A percentile compares a stretch with the other conserved stretches of the same genome.
Evolutionary conservation across 2,888 invertebrate genomes (phyloP).

Genomic region (Pachydiplax longipennis): DNA sequence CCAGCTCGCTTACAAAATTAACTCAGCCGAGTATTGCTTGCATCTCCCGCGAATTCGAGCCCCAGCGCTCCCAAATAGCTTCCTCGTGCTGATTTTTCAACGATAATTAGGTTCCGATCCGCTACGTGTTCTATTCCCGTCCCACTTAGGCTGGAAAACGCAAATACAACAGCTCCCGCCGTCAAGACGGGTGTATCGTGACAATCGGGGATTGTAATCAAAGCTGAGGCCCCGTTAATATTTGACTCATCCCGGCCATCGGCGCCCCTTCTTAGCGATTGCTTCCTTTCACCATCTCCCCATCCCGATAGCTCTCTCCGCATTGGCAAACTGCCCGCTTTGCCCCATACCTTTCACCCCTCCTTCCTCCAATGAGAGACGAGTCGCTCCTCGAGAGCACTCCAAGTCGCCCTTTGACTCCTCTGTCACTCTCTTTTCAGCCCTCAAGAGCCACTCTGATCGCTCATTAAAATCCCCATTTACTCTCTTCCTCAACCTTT

Average conservation of each 20-base stretch:
- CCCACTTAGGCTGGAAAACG: too few relatives aligned
- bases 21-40: too few relatives aligned
- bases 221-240: too few relatives aligned
- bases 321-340: neutral
- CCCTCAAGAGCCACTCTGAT: neutral
- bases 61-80: too few relatives aligned
- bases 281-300: neutral
- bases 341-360: neutral
- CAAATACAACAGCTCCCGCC: too few relatives aligned
- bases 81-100: too few relatives aligned
- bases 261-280: neutral
- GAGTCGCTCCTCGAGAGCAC: neutral
- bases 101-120: too few relatives aligned
- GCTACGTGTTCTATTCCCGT: too few relatives aligned
- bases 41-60: too few relatives aligned
- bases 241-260: neutral
- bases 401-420: neutral
- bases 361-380: neutral
- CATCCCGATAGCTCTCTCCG: neutral
- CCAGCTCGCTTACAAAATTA: too few relatives aligned
- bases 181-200: too few relatives aligned
- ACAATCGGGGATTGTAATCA: too few relatives aligned
- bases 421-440: neutral
- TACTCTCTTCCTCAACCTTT: neutral
- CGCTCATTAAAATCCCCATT: neutral